Evolutionary conservation across 2,113 vertebrate genomes (phyloP), one percentile per base, ranked within the genome.

Genomic region (Barbus barbus): DNA sequence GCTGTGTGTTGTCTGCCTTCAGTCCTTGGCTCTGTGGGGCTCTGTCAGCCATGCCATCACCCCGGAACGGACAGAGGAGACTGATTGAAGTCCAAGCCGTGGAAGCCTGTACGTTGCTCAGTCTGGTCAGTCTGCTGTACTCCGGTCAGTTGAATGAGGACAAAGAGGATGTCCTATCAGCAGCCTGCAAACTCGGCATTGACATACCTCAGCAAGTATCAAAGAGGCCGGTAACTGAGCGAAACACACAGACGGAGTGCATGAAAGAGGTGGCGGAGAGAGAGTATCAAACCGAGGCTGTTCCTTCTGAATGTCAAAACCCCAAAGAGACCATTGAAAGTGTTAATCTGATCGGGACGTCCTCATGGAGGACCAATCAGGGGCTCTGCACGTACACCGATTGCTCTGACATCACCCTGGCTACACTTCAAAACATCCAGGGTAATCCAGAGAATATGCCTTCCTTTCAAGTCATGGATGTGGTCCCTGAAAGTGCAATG

Each of bases 1-100:
- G 96, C 89, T 96, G 96, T 20, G 80, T 98, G 81, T 93, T 98
- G 1, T 95, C 97, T 0, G 96, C 96, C 78, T 93, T 96, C 90
- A 97, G 96, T 91, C 95, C 96, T 18, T 92, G 94, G 87, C 93
- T 97, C 88, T 95, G 93, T 82, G 94, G 95, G 13, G 89, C 90
- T 5, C 91, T 97, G 73, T 91, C 95, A 72, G 75, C 91, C 20
- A 28, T 58, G 24, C 86, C 91, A 0, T 5, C 48, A 2, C 89
- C 88, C 1, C 71, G 33, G 9, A 38, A 84, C 0, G 92, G 95
- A 86, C 74, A 89, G 63, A 91, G 92, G 88, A 88, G 89, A 33
- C 89, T 95, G 53, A 88, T 98, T 67, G 92, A 98, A 85, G 94
- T 97, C 80, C 87, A 58, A 0, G 90, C 93, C 12, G 86, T 97